Conservation (phyloP, 2,113 vertebrate genomes). For the Saccopteryx bilineata region DNA sequence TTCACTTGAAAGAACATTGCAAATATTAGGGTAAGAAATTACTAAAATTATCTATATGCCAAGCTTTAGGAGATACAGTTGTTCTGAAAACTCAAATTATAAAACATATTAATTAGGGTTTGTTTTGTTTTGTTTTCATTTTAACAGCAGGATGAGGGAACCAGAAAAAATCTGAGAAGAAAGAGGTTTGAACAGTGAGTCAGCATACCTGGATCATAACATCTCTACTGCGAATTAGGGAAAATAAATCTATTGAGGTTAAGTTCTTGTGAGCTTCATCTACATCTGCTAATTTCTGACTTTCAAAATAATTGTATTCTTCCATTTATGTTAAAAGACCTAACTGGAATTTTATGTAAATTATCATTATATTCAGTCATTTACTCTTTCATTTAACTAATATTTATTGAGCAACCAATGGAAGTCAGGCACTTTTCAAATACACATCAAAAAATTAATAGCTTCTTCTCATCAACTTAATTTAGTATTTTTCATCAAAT, state of each 20-base stretch:
- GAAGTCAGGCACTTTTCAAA: not conserved
- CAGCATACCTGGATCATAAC: not conserved
- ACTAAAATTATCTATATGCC: conserved; percentile 11
- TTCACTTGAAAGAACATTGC: conserved; percentile 18
- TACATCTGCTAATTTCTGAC: not conserved
- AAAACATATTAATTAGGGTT: not conserved
- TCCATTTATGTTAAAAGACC: not conserved
- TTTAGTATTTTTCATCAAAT: not conserved
- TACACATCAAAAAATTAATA: not conserved
- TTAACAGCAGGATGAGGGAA: not conserved
- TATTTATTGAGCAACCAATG: conserved; percentile 54
- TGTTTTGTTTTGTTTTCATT: not conserved
- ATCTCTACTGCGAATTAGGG: not conserved
- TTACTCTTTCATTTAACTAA: not conserved
- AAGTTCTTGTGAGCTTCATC: not conserved
- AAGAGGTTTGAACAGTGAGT: not conserved
- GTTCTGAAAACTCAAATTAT: conserved; percentile 14
- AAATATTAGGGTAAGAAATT: conserved; percentile 3
- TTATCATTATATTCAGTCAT: not conserved
- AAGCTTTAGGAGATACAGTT: conserved; percentile 2
- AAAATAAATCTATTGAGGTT: not conserved
- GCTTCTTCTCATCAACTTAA: not conserved
- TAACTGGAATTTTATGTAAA: not conserved
- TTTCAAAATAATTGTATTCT: conserved; percentile 23
- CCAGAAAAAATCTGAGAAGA: not conserved